Percentiles rank a stretch among this genome's conserved stretches.
phyloP scores from a whole-genome alignment of 2,888 invertebrate genomes.

The Drosophila nr. fundita region DNA sequence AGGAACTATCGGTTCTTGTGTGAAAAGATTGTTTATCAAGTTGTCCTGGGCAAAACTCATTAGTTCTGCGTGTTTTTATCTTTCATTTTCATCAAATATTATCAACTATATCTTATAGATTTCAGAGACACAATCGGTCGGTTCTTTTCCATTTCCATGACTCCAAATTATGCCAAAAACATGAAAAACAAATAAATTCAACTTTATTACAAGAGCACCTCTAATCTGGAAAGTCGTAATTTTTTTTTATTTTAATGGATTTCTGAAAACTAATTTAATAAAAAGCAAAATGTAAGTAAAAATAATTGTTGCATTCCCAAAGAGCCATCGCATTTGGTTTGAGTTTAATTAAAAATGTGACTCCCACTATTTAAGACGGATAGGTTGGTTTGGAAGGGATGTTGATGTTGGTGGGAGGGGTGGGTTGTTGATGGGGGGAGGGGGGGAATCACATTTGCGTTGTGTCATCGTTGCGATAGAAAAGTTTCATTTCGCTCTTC shows the following conservation, averaged over 20 bases:
- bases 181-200: neutral
- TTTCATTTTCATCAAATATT: neutral
- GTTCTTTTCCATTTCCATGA: too few relatives aligned
- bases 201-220: neutral
- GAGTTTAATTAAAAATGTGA: constrained; percentile 33
- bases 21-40: neutral
- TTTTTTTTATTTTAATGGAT: neutral
- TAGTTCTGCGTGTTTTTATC: neutral
- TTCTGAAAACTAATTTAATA: constrained; percentile 4
- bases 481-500: constrained; percentile 32
- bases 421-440: neutral
- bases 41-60: neutral
- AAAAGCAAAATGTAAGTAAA: neutral
- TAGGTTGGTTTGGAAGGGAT: neutral
- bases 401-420: neutral
- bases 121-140: neutral
- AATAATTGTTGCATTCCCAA: constrained; percentile 10
- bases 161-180: neutral
- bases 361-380: constrained; percentile 20
- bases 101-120: neutral
- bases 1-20: neutral
- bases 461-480: constrained; percentile 20
- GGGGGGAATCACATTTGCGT: constrained; percentile 20
- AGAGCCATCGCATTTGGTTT: constrained; percentile 9
- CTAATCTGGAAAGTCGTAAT: neutral